Evolutionary conservation across 2,888 invertebrate species (phyloP), one percentile per base, ranked within the genome.

Genomic region (Ligdia adustata): DNA sequence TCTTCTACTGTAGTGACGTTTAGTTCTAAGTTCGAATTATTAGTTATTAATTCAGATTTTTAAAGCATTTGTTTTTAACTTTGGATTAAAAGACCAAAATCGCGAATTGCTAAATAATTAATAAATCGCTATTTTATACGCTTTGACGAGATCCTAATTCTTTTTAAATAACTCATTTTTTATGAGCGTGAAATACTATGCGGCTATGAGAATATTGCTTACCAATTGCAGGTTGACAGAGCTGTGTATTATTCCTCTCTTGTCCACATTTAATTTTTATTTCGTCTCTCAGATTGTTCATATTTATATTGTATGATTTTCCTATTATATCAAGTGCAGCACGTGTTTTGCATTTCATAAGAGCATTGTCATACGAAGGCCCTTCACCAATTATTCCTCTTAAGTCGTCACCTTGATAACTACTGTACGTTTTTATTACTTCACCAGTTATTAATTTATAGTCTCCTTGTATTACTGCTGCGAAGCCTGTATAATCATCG

Each of bases 391-490:
- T 79, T 2, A 80, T 57, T 0, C 75, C 78, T 50, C 69, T 66
- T 2, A 82, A 55, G 48, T 78, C 69, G 1, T 48, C 57, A 4
- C 86, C 87, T 60, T 77, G 75, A 57, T 82, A 66, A 45, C 71
- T 62, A 54, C 79, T 71, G 14, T 66, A 69, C 13, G 47, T 51
- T 15, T 37, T 24, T 1, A 14, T 33, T 2, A 81, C 67, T 22
- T 65, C 48, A 7, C 87, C 87, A 2, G 65, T 79, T 1, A 87
- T 38, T 6, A 89, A 57, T 57, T 89, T 89, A 49, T 70, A 85
- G 14, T 85, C 73, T 22, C 71, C 81, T 15, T 56, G 60, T 49
- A 70, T 79, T 9, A 83, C 64, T 2, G 82, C 66, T 13, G 67
- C 64, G 55, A 72, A 86, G 1, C 79, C 84, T 3, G 57, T 46